Conservation (phyloP, 23 tunicate species). For the Clavelina lepadiformis region DNA sequence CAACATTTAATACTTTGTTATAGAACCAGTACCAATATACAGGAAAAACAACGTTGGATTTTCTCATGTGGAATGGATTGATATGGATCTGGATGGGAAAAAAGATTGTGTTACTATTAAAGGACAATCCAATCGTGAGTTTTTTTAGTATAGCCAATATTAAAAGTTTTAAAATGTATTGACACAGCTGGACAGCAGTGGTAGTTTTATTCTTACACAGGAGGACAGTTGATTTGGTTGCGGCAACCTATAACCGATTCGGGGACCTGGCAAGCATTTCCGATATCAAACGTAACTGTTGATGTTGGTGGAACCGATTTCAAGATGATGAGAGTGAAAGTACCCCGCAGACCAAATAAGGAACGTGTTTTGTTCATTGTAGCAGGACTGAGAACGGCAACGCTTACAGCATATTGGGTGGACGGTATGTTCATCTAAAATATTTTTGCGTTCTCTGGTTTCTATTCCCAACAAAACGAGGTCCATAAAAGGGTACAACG, state of each 20-base stretch:
- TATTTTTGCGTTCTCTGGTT: too few species aligned
- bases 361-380: conserved; percentile 40
- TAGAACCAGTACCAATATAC: conserved; percentile 73
- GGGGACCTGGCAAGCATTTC: conserved; percentile 40
- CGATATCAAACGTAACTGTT: conserved; percentile 26
- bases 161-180: too few species aligned
- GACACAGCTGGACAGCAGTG: too few species aligned
- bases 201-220: too few species aligned
- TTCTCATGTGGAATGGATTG: conserved; percentile 87
- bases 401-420: conserved; percentile 68
- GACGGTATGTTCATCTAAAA: too few species aligned
- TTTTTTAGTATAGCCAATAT: too few species aligned
- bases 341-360: background rate
- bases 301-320: conserved; percentile 93
- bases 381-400: conserved; percentile 71
- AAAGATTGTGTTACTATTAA: conserved; percentile 71
- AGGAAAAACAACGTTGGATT: conserved; percentile 44
- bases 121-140: conserved; percentile 57
- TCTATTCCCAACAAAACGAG: too few species aligned
- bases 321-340: conserved; percentile 33
- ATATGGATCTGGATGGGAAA: conserved; percentile 83
- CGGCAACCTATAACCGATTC: conserved; percentile 62
- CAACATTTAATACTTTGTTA: background rate
- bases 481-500: too few species aligned
- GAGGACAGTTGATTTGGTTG: conserved; percentile 69